phyloP scores from a whole-genome alignment of 1,140 invertebrate species.

The Epicauta chinensis region DNA sequence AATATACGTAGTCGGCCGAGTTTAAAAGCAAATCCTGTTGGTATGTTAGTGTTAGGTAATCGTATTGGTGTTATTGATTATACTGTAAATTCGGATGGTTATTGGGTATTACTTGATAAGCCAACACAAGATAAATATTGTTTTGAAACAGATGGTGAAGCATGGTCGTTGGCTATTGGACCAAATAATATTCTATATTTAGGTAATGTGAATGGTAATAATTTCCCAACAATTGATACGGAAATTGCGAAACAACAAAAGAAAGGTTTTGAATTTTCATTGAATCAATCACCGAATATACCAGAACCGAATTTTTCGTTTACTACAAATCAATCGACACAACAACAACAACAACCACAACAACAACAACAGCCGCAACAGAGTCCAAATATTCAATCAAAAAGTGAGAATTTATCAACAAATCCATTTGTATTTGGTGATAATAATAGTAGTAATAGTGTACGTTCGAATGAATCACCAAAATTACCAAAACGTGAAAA shows the following conservation, averaged over 20 bases:
- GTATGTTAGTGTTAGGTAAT: slow-evolving; percentile 71
- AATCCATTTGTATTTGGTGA: slow-evolving; percentile 58
- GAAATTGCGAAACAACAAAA: slow-evolving; percentile 6
- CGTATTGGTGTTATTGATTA: slow-evolving; percentile 61
- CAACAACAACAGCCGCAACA: slow-evolving; percentile 27
- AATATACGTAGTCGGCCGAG: slow-evolving; percentile 68
- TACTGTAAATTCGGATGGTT: slow-evolving; percentile 58
- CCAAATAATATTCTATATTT: slow-evolving; percentile 64
- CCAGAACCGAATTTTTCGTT: not conserved
- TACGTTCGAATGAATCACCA: slow-evolving; percentile 36
- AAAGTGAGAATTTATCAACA: slow-evolving; percentile 32
- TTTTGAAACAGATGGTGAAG: slow-evolving; percentile 60
- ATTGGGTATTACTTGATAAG: slow-evolving; percentile 63
- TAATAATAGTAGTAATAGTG: not conserved
- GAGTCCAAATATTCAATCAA: slow-evolving; percentile 27
- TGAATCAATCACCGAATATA: not conserved
- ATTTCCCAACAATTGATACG: slow-evolving; percentile 17
- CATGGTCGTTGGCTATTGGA: slow-evolving; percentile 69
- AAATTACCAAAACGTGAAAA: slow-evolving; percentile 42
- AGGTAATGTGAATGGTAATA: slow-evolving; percentile 35
- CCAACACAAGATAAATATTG: slow-evolving; percentile 61
- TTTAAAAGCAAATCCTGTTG: slow-evolving; percentile 67
- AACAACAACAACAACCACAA: slow-evolving; percentile 26
- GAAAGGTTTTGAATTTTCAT: slow-evolving; percentile 27
- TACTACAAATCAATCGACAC: not conserved